These are phyloP conservation scores for Salmo trutta DNA, from an alignment of 2,797 vertebrate genomes.

Conservation along the genomic window DNA sequence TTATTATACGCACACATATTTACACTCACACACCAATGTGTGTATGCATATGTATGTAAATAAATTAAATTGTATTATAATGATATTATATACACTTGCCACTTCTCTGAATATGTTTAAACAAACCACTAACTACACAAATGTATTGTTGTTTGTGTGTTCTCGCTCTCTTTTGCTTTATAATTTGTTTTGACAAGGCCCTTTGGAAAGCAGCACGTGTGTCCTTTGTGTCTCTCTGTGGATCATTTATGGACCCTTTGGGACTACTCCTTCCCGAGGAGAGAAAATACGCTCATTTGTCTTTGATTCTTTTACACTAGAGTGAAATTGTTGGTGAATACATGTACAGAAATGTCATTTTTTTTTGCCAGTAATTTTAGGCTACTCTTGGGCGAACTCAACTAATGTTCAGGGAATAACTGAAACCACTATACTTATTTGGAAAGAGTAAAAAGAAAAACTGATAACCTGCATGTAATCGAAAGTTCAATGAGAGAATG, in stretches of 20 bases:
- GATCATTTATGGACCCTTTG: conserved; percentile 78
- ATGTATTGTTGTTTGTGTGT: conserved; percentile 74
- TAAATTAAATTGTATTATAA: conserved; percentile 76
- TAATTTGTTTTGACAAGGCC: conserved; percentile 73
- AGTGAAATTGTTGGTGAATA: conserved; percentile 63
- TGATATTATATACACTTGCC: conserved; percentile 76
- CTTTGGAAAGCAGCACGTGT: conserved; percentile 72
- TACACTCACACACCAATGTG: conserved; percentile 71
- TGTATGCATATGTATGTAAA: conserved; percentile 76
- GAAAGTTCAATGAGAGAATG: conserved; percentile 51
- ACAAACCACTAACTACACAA: conserved; percentile 85
- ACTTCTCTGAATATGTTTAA: conserved; percentile 80
- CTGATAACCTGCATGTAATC: conserved; percentile 38
- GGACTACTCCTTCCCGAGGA: conserved; percentile 70
- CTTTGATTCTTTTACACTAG: conserved; percentile 37
- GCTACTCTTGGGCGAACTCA: conserved; percentile 67
- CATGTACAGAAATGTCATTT: conserved; percentile 29
- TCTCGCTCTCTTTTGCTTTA: conserved; percentile 55
- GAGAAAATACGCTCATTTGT: conserved; percentile 43
- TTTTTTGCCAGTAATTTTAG: conserved; percentile 68
- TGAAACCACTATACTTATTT: conserved; percentile 79
- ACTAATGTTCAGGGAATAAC: conserved; percentile 78
- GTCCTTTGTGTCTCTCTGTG: conserved; percentile 66
- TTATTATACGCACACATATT: conserved; percentile 78
- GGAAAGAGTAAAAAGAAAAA: conserved; percentile 39